Conservation (phyloP, 2,113 vertebrate species). For the Chelonoidis abingdonii region DNA sequence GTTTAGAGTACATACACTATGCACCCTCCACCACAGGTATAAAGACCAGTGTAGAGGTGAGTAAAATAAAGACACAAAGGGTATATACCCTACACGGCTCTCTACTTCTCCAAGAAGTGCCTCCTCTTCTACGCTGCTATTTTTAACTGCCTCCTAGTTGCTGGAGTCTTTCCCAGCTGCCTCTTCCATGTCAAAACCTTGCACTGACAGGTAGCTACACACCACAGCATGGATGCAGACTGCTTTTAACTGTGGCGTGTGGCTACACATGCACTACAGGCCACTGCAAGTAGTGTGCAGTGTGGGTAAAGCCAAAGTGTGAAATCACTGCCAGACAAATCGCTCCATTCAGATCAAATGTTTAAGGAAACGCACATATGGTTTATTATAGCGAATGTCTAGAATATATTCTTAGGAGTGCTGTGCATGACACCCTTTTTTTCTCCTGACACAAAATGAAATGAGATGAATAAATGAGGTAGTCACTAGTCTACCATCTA, state of each 20-base stretch:
- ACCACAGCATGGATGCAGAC: background rate
- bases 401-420: background rate
- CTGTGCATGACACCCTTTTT: background rate
- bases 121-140: background rate
- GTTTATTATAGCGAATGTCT: background rate
- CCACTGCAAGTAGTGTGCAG: background rate
- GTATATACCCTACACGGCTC: background rate
- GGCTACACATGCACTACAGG: background rate
- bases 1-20: background rate
- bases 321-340: background rate
- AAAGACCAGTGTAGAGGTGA: background rate
- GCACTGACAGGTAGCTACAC: background rate
- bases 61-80: background rate
- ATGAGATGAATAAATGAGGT: background rate
- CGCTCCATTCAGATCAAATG: background rate
- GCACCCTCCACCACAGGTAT: background rate
- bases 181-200: background rate
- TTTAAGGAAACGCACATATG: background rate
- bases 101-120: background rate
- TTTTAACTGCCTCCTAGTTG: background rate
- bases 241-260: background rate
- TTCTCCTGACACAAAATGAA: background rate
- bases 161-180: background rate
- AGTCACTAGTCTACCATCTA: background rate
- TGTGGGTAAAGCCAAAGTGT: background rate